Conservation (phyloP, 1,140 invertebrate genomes). For the Ceratina calcarata region DNA sequence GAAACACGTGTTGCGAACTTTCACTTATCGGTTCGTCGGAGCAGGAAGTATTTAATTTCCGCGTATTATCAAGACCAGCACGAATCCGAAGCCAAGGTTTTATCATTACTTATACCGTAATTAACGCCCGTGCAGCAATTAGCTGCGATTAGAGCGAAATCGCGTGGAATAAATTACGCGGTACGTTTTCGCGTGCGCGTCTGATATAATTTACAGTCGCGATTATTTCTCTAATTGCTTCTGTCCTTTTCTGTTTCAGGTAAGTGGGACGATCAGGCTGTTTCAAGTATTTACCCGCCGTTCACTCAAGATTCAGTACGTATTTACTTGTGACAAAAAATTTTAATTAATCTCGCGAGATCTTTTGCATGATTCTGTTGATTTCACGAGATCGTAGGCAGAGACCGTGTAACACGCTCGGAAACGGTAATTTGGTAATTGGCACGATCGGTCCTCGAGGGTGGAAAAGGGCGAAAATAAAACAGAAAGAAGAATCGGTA, state of each 20-base stretch:
- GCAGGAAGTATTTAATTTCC: constrained; percentile 36
- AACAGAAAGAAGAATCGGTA: constrained; percentile 56
- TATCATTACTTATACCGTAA: constrained; percentile 70
- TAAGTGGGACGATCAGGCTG: neutral
- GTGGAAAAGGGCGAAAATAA: constrained; percentile 27
- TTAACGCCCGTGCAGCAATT: constrained; percentile 63
- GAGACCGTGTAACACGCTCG: neutral
- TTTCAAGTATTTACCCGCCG: neutral
- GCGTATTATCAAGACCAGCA: constrained; percentile 60
- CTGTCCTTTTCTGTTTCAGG: constrained; percentile 32
- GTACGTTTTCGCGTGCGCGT: neutral
- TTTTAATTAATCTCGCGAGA: neutral
- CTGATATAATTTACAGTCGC: neutral
- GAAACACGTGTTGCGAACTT: neutral
- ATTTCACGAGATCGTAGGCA: neutral
- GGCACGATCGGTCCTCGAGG: neutral
- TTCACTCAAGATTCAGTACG: neutral
- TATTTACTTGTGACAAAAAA: neutral
- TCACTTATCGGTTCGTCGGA: neutral
- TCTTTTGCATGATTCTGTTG: neutral
- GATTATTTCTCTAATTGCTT: neutral
- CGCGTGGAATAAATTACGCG: constrained; percentile 36
- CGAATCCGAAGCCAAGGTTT: constrained; percentile 51
- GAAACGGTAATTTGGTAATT: constrained; percentile 25
- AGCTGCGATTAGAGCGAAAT: constrained; percentile 53